Base-by-base conservation (phyloP, 1,140 invertebrate species). In the Drosophila subobscura region DNA sequence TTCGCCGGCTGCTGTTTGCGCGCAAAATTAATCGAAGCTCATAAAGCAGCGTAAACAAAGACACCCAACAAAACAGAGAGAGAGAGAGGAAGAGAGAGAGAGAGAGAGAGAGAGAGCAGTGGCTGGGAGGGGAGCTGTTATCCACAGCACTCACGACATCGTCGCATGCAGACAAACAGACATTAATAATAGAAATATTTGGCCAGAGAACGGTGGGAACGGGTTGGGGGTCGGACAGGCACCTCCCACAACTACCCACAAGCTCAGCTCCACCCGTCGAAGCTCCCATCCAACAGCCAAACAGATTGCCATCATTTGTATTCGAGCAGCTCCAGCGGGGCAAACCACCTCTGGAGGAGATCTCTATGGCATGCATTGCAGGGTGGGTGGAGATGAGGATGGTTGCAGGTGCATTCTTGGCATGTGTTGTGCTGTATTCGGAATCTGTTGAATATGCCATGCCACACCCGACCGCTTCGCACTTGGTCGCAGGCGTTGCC, bases 171-270 rank as follows among this genome's bases (percentile, higher is more conserved):
- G 81, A 85, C 86, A 85, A 86, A 86, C 81, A 85, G 81, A 68
- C 81, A 85, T 85, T 85, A 86, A 85, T 81, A 86, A 85, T 85
- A 80, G 75, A 85, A 77, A 85, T 85, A 74, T 74, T 85, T 73
- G 77, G 77, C 50, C 58, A 73, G 42, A 52, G 54, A 27, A 60
- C 6, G 29, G 29, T 65, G 56, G 46, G 42, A 45, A 56, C 46
- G 20, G 16, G 16, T 20, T 20, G 16, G 16, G 16, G 16, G 22
- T n/a, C n/a, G n/a, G n/a, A n/a, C n/a, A n/a, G n/a, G n/a, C n/a
- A n/a, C n/a, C n/a, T n/a, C 44, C 44, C 25, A 33, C 49, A 58
- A 23, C 52, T 25, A 57, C 10, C 44, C 14, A 54, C 14, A 37
- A 40, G 1, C 27, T 27, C 33, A 51, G 23, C 20, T 2, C 29